Base-by-base conservation (phyloP, 37 sponge, comb jelly and placozoan genomes). In the Diacarnus erythraeanus region DNA sequence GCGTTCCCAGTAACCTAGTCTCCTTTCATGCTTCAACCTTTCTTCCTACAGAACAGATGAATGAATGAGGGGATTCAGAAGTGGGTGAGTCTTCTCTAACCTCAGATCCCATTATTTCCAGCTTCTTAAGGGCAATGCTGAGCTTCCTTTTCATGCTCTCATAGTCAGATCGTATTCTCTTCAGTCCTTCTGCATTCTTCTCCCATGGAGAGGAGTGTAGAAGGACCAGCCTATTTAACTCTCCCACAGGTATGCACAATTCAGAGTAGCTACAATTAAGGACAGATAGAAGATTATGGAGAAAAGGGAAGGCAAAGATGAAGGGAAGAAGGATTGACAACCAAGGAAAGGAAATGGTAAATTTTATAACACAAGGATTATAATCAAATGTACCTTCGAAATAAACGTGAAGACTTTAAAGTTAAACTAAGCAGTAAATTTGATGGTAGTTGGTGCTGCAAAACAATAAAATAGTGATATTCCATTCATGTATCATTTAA, bases 201-300 rank as follows among this genome's bases (percentile, higher is more conserved):
- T 94, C 92, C 95, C 91, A 87, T 23, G 88, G 70, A 26, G 15
- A 30, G 0, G 92, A 84, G 71, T 90, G 92, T 8, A 84, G 79
- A 20, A 66, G 66, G 2, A 88, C 89, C 75, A 87, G 38, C 21
- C 87, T 73, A 15, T 61, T 69, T 73, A 94, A 74, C 73, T 90
- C 88, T 12, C 68, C 75, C 60, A 90, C 61, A 26, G 91, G 94
- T 42, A 56, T 59, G 41, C 64, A 69, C 26, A 94, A 44, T 25
- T 87, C 91, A 30, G 91, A 89, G 34, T 74, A 82, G 68, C 94
- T 94, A 33, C 0, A 64, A n/a, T n/a, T n/a, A n/a, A n/a, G n/a
- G n/a, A n/a, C n/a, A n/a, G n/a, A n/a, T n/a, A n/a, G n/a, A n/a
- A n/a, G n/a, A n/a, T n/a, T 3, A 20, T 64, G 40, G 68, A 18